Percentiles rank a stretch among this genome's conserved stretches.
These are phyloP conservation scores for Aethina tumida DNA, from an alignment of 1,140 invertebrate species.

Conservation along the genomic window DNA sequence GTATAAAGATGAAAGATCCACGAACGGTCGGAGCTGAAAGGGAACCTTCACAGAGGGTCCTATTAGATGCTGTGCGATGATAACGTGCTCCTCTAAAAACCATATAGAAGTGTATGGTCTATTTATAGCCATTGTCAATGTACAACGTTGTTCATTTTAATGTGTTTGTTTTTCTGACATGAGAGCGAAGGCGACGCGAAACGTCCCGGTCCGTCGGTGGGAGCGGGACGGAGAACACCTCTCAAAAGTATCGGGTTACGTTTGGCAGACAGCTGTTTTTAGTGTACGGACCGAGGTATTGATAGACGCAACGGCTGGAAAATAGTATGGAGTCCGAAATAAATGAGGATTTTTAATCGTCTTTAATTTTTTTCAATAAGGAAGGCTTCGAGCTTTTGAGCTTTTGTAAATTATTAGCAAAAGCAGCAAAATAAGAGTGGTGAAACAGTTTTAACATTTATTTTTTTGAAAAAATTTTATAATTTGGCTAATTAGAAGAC, in stretches of 20 bases:
- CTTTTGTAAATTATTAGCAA: no score
- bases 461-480: no score
- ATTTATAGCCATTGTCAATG: conserved; percentile 37
- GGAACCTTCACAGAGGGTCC: conserved; percentile 13
- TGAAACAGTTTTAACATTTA: no score
- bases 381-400: no score
- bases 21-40: no score
- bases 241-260: conserved; percentile 36
- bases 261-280: conserved; percentile 34
- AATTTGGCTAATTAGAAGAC: no score
- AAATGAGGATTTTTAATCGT: no score
- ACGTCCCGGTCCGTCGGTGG: conserved; percentile 6
- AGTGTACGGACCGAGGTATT: conserved; percentile 27
- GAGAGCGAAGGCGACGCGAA: conserved; percentile 17
- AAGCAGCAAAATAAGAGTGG: no score
- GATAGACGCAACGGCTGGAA: conserved; percentile 17
- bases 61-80: conserved; percentile 22
- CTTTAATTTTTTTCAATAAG: no score
- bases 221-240: conserved; percentile 23
- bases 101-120: conserved; percentile 34
- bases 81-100: conserved; percentile 29
- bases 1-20: no score
- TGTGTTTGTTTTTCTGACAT: conserved; percentile 35
- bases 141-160: conserved; percentile 35
- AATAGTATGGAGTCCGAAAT: conserved; percentile 8